A percentile compares a stretch with the other conserved stretches of the same genome.
Conservation (phyloP, 2,797 vertebrate genomes). For the Meda fulgida region DNA sequence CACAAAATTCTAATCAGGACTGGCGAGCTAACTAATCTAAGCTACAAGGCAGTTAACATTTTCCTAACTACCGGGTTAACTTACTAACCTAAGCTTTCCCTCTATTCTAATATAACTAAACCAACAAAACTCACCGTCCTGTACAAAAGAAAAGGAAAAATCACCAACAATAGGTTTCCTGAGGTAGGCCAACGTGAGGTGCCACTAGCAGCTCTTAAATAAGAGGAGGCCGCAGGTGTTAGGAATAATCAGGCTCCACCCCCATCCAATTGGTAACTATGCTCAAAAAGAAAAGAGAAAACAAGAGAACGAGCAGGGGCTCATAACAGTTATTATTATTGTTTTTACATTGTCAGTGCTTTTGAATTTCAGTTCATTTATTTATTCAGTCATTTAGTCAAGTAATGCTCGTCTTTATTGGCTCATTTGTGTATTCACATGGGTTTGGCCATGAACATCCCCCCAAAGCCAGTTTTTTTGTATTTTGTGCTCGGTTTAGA, state of each 20-base stretch:
- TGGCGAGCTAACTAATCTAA: too few relatives aligned
- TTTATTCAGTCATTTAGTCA: not conserved
- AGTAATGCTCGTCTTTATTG: not conserved
- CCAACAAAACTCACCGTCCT: too few relatives aligned
- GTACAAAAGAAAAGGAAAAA: too few relatives aligned
- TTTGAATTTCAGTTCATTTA: not conserved
- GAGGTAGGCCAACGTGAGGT: not conserved
- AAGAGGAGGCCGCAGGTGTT: not conserved
- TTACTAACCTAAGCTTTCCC: too few relatives aligned
- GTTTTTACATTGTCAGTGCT: not conserved
- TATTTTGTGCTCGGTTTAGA: not conserved
- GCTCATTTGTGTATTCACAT: not conserved
- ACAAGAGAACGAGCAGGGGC: not conserved
- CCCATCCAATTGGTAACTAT: not conserved
- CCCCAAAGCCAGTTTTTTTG: not conserved
- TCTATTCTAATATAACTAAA: too few relatives aligned
- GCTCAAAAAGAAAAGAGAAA: not conserved
- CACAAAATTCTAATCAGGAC: too few relatives aligned
- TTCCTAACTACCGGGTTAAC: too few relatives aligned
- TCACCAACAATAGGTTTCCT: too few relatives aligned
- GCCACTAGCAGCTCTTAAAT: not conserved
- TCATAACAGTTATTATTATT: not conserved
- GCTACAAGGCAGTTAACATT: too few relatives aligned
- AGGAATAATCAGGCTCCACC: not conserved
- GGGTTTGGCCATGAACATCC: not conserved